Conservation (phyloP, 2,797 vertebrate genomes). For the Rhynchonycteris naso region DNA sequence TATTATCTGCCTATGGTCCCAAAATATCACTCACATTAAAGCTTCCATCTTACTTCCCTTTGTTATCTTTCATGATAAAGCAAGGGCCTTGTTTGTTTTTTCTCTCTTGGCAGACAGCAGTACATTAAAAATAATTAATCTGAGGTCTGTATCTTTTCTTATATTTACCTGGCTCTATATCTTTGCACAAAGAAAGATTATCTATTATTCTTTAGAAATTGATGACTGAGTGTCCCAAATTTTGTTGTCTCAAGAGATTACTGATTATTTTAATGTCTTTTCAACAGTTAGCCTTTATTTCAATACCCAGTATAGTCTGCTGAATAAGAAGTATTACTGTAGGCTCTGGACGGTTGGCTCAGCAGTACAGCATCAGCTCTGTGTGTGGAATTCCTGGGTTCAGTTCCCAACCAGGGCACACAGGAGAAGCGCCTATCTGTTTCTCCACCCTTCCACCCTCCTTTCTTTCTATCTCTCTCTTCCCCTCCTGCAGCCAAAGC, state of each 20-base stretch:
- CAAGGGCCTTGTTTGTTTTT: slow-evolving; percentile 64
- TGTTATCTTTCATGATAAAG: slow-evolving; percentile 47
- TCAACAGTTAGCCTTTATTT: slow-evolving; percentile 71
- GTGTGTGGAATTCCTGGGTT: no score
- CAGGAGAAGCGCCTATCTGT: no score
- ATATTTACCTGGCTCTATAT: slow-evolving; percentile 77
- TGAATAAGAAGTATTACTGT: not conserved
- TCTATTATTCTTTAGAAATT: slow-evolving; percentile 81
- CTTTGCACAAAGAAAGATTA: slow-evolving; percentile 78
- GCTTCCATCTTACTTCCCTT: not conserved
- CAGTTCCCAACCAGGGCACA: no score
- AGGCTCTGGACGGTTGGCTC: not conserved
- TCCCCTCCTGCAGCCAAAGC: no score
- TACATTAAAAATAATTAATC: slow-evolving; percentile 62
- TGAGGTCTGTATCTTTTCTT: slow-evolving; percentile 77
- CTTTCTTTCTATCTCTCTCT: no score
- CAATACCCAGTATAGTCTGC: slow-evolving; percentile 8
- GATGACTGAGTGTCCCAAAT: slow-evolving; percentile 66
- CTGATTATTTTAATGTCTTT: slow-evolving; percentile 78
- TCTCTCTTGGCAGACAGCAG: slow-evolving; percentile 62
- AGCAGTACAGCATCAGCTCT: no score
- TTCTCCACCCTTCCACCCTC: no score
- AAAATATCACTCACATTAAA: not conserved
- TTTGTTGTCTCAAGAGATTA: slow-evolving; percentile 82
- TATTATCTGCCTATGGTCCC: not conserved